A percentile compares a stretch with the other conserved stretches of the same genome.
Evolutionary conservation across 2,888 invertebrate genomes (phyloP).

Genomic region (Tortrix viridana): DNA sequence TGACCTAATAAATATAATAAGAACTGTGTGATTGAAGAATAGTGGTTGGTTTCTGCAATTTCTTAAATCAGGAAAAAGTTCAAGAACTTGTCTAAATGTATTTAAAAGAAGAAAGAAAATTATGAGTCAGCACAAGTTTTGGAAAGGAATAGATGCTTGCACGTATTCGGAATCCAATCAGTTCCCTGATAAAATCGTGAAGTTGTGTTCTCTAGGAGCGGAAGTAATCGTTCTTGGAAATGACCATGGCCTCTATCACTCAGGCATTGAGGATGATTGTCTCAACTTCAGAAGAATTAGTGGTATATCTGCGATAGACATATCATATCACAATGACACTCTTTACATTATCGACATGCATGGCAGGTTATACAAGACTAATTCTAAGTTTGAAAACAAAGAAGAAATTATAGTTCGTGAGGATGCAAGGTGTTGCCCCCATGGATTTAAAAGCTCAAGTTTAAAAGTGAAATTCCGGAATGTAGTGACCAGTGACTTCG

Average conservation of each 20-base stretch:
- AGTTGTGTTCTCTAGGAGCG: slow-evolving; percentile 67
- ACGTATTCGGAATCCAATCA: slow-evolving; percentile 63
- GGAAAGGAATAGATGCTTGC: slow-evolving; percentile 72
- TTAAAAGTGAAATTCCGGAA: slow-evolving; percentile 85
- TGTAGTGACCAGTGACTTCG: slow-evolving; percentile 85
- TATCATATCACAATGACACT: slow-evolving; percentile 84
- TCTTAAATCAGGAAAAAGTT: slow-evolving; percentile 26
- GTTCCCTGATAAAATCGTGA: slow-evolving; percentile 77
- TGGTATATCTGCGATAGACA: slow-evolving; percentile 84
- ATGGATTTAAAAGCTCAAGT: slow-evolving; percentile 86
- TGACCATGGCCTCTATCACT: slow-evolving; percentile 76
- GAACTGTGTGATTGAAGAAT: slow-evolving; percentile 15
- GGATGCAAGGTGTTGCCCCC: slow-evolving; percentile 86
- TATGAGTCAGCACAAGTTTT: slow-evolving; percentile 81
- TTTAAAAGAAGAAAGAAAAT: slow-evolving; percentile 53
- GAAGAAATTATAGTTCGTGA: slow-evolving; percentile 86
- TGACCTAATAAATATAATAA: slow-evolving; percentile 39
- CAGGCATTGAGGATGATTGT: slow-evolving; percentile 66
- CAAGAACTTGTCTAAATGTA: slow-evolving; percentile 55
- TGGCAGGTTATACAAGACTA: slow-evolving; percentile 85
- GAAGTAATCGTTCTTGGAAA: slow-evolving; percentile 75
- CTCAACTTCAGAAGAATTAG: slow-evolving; percentile 76
- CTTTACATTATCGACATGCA: slow-evolving; percentile 86
- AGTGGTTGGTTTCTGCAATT: slow-evolving; percentile 6
- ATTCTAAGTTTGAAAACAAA: slow-evolving; percentile 79